Conservation (phyloP, 2,888 invertebrate species). For the Dioctria rufipes region DNA sequence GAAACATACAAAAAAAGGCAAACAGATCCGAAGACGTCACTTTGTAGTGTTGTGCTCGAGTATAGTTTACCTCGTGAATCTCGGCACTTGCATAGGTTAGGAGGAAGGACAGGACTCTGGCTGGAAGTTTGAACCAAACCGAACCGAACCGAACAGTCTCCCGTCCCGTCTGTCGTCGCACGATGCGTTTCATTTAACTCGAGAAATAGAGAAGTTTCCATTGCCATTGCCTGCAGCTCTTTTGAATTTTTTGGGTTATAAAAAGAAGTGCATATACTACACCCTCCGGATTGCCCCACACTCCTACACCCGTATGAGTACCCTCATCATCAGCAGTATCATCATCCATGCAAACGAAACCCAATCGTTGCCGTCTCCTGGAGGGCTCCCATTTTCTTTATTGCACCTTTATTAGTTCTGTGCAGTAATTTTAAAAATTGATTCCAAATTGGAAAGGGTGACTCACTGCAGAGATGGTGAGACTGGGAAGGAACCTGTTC, state of each 20-base stretch:
- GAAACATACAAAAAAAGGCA: slow-evolving; percentile 37
- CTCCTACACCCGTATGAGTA: not conserved
- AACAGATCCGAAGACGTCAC: slow-evolving; percentile 47
- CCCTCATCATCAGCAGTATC: not conserved
- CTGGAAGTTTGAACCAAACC: too few species aligned
- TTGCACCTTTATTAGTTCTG: slow-evolving; percentile 45
- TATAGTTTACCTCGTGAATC: slow-evolving; percentile 32
- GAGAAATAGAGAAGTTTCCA: slow-evolving; percentile 26
- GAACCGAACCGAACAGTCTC: too few species aligned
- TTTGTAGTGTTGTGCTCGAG: slow-evolving; percentile 10
- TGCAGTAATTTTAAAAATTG: slow-evolving; percentile 46
- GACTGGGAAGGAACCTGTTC: not conserved
- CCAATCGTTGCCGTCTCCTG: slow-evolving; percentile 32
- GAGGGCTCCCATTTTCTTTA: slow-evolving; percentile 41
- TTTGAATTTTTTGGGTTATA: slow-evolving; percentile 4
- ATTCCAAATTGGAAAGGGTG: slow-evolving; percentile 31
- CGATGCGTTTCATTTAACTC: slow-evolving; percentile 49
- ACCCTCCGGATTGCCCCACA: not conserved
- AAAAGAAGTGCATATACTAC: slow-evolving; percentile 20
- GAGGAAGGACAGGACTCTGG: not conserved
- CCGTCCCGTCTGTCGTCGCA: not conserved
- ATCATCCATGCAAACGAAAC: slow-evolving; percentile 42
- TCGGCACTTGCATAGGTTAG: not conserved
- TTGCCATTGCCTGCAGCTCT: not conserved
- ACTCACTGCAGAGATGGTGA: not conserved